Conservation (phyloP, 2,797 vertebrate genomes). For the Serranus cabrilla region DNA sequence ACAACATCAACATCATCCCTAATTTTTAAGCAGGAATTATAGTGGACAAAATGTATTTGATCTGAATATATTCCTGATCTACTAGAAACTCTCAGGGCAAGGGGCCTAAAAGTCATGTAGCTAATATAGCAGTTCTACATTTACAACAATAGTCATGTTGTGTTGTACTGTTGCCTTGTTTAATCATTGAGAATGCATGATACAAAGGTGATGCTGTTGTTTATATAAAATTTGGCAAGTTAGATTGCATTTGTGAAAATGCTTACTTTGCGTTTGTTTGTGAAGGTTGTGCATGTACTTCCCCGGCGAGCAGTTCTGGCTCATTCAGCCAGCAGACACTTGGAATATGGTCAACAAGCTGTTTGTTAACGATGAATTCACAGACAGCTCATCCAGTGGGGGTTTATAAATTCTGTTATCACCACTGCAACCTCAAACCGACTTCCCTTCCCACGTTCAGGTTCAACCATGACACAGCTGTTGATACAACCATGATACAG, state of each 20-base stretch:
- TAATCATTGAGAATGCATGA: background rate
- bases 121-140: background rate
- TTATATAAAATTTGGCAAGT: constrained; percentile 1
- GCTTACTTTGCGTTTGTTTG: background rate
- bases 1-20: no score
- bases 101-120: background rate
- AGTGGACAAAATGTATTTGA: no score
- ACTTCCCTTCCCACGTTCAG: constrained; percentile 68
- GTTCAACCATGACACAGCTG: constrained; percentile 58
- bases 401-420: constrained; percentile 58
- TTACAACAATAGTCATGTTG: background rate
- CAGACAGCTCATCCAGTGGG: constrained; percentile 52
- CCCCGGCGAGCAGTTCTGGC: constrained; percentile 14
- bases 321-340: constrained; percentile 52
- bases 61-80: no score
- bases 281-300: constrained; percentile 28
- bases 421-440: constrained; percentile 41
- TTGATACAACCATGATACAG: constrained; percentile 24
- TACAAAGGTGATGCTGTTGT: background rate
- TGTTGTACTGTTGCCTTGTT: background rate
- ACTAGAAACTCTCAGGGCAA: no score
- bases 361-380: constrained; percentile 62
- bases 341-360: constrained; percentile 60
- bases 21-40: no score
- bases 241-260: constrained; percentile 20